These are phyloP conservation scores for Oreochromis grahami DNA, from an alignment of 2,797 vertebrate species.

Conservation along the genomic window DNA sequence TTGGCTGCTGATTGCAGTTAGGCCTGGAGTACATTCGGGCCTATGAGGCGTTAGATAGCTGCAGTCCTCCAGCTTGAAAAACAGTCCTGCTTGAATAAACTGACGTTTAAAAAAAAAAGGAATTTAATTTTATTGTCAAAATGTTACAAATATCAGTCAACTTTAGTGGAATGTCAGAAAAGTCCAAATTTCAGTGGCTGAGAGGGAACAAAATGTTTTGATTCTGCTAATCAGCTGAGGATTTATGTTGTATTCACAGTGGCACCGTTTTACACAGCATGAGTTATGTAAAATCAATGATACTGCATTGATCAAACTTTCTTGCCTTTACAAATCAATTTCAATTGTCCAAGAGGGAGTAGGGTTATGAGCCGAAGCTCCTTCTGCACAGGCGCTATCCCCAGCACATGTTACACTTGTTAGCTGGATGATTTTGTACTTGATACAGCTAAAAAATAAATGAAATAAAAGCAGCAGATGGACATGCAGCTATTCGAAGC, in stretches of 20 bases:
- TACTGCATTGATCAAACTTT: neutral
- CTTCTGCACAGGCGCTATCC: neutral
- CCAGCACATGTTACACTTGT: neutral
- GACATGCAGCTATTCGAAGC: accelerated
- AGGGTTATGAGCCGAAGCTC: neutral
- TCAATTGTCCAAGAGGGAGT: neutral
- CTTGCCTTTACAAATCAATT: neutral
- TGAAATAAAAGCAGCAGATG: neutral
- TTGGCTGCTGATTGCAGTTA: slow-evolving; percentile 10
- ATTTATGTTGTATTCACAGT: neutral
- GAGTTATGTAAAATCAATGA: slow-evolving; percentile 21
- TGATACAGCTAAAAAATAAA: neutral
- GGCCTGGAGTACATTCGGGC: neutral
- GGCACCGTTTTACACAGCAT: neutral
- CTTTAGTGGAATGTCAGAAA: neutral
- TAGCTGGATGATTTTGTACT: neutral
- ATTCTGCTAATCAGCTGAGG: neutral
- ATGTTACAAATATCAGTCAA: neutral
- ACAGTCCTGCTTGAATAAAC: neutral
- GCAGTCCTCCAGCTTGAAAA: neutral
- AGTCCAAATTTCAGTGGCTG: neutral
- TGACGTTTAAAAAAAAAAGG: neutral
- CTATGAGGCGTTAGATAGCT: neutral
- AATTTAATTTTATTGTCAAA: neutral
- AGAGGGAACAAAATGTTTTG: neutral